phyloP scores from a whole-genome alignment of 2,113 vertebrate species.

The Halichoeres trimaculatus region DNA sequence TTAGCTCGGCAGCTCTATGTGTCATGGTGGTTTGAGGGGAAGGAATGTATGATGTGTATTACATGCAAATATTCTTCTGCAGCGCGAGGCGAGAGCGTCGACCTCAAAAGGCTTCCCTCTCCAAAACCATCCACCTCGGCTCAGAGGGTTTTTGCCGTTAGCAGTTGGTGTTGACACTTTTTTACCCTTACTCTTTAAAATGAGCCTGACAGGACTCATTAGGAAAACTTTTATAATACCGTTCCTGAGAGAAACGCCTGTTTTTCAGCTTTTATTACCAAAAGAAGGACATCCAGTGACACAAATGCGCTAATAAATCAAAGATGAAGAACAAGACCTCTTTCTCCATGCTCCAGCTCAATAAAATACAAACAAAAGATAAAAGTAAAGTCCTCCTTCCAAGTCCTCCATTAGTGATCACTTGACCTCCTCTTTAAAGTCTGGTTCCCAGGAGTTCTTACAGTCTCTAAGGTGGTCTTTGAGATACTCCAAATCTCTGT shows the following conservation, averaged over 20 bases:
- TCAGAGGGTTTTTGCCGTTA: not conserved
- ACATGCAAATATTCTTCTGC: slow-evolving; percentile 54
- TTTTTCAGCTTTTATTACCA: too few relatives aligned
- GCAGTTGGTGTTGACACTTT: not conserved
- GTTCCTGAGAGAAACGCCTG: not conserved
- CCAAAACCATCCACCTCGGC: slow-evolving; percentile 20
- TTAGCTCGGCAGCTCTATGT: slow-evolving; percentile 42
- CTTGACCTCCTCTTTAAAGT: not conserved
- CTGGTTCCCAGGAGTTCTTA: not conserved
- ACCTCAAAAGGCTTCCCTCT: slow-evolving; percentile 41
- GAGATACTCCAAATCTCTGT: not conserved
- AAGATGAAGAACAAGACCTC: too few relatives aligned
- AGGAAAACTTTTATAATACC: not conserved
- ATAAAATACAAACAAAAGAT: not conserved
- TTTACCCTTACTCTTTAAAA: not conserved
- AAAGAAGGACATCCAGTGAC: too few relatives aligned
- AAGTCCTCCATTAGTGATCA: not conserved
- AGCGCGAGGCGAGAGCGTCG: slow-evolving; percentile 36
- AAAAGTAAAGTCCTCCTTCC: not conserved
- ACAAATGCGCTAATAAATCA: not conserved
- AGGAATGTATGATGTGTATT: slow-evolving; percentile 67
- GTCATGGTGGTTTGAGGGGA: slow-evolving; percentile 66
- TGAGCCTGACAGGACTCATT: not conserved
- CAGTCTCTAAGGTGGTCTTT: not conserved
- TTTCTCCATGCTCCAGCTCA: not conserved